Conservation (phyloP, 2,113 vertebrate genomes). For the Leuciscus idus region DNA sequence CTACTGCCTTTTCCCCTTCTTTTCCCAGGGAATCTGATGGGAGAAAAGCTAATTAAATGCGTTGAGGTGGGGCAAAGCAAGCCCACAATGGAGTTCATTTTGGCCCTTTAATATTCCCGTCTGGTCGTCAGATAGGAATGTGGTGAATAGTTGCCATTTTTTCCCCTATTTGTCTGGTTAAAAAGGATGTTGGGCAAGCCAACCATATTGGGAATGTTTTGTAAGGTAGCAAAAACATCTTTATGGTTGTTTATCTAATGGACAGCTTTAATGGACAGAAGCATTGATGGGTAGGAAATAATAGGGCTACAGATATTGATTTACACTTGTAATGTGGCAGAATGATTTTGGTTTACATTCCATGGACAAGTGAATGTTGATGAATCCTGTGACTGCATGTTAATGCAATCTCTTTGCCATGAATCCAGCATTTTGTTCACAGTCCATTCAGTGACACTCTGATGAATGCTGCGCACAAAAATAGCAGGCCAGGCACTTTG, state of each 20-base stretch:
- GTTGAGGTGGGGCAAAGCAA: slow-evolving; percentile 14
- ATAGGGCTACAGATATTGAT: background rate
- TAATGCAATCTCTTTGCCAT: slow-evolving; percentile 4
- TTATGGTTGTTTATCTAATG: background rate
- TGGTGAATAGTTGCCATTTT: background rate
- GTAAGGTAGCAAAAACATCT: background rate
- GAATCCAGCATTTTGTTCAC: background rate
- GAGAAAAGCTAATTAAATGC: slow-evolving; percentile 14
- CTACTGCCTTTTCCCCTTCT: slow-evolving; percentile 1
- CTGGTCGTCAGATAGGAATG: background rate
- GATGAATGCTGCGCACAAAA: background rate
- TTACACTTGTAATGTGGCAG: background rate
- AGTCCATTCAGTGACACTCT: background rate
- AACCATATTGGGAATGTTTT: background rate
- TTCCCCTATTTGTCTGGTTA: background rate
- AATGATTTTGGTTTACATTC: slow-evolving; percentile 14
- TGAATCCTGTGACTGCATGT: background rate
- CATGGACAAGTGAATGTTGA: slow-evolving; percentile 1
- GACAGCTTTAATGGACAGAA: slow-evolving; percentile 9
- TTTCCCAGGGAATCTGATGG: background rate
- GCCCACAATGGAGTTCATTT: background rate
- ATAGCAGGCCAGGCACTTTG: background rate
- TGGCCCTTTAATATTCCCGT: background rate
- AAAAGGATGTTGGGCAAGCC: background rate
- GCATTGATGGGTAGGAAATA: background rate